A percentile compares a stretch with the other conserved stretches of the same genome.
phyloP scores from a whole-genome alignment of 2,888 invertebrate genomes.

The Serrognathus titanus region DNA sequence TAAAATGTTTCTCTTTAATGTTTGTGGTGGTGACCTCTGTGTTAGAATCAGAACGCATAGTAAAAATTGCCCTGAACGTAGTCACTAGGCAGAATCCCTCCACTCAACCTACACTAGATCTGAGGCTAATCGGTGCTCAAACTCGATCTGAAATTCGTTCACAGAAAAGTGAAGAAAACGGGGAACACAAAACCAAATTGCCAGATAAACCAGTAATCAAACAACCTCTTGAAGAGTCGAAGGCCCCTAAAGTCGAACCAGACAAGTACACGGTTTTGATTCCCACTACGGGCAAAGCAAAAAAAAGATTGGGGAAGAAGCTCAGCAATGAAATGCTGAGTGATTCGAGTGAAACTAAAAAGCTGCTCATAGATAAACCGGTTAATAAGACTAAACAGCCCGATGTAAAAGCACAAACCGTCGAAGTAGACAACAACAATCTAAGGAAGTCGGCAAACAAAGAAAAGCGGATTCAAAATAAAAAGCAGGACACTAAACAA shows the following conservation, averaged over 20 bases:
- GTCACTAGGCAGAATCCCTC: slow-evolving; percentile 53
- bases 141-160: slow-evolving; percentile 44
- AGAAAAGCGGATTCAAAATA: slow-evolving; percentile 17
- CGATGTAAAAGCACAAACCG: slow-evolving; percentile 13
- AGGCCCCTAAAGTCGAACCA: slow-evolving; percentile 40
- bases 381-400: slow-evolving; percentile 18
- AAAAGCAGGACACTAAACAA: slow-evolving; percentile 24
- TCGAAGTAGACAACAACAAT: slow-evolving; percentile 6
- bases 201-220: slow-evolving; percentile 23
- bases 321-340: slow-evolving; percentile 31
- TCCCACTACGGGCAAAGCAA: slow-evolving; percentile 41
- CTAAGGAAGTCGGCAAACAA: slow-evolving; percentile 15
- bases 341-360: slow-evolving; percentile 19
- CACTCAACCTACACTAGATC: slow-evolving; percentile 60
- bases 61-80: slow-evolving; percentile 49
- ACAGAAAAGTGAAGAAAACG: slow-evolving; percentile 28
- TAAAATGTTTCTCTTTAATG: slow-evolving; percentile 61
- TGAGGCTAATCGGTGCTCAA: slow-evolving; percentile 56
- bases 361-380: slow-evolving; percentile 9
- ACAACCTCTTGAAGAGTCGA: slow-evolving; percentile 36
- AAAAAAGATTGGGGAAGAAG: slow-evolving; percentile 40
- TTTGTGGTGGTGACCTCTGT: slow-evolving; percentile 65
- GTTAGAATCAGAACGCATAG: slow-evolving; percentile 69
- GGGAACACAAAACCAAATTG: slow-evolving; percentile 34
- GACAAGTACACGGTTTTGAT: slow-evolving; percentile 40